Evolutionary conservation across 1,140 invertebrate species (phyloP).

Genomic region (Stegodyphus dumicola): DNA sequence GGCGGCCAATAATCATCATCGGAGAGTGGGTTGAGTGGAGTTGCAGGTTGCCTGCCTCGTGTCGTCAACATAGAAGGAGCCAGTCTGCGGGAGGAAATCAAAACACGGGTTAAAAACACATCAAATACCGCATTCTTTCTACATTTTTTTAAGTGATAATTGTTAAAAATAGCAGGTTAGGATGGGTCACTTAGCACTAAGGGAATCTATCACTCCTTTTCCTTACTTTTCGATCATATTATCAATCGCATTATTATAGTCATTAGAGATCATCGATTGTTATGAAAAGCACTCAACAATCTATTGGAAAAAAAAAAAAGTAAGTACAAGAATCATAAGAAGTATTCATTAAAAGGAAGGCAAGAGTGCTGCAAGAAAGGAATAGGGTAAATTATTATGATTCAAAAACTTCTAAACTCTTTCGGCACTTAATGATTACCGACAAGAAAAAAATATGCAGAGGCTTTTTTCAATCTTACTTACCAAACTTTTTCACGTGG

Average conservation of each 20-base stretch:
- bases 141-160: not conserved
- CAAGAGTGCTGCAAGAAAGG: too few species aligned
- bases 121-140: not conserved
- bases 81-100: conserved; percentile 42
- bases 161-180: conserved; percentile 1
- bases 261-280: too few species aligned
- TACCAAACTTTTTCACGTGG: too few species aligned
- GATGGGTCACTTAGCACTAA: not conserved
- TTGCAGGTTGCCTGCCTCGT: conserved; percentile 27
- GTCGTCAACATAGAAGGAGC: conserved; percentile 30
- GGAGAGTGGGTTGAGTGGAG: conserved; percentile 55
- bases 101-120: conserved; percentile 31
- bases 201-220: not conserved
- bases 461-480: too few species aligned
- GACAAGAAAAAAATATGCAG: too few species aligned
- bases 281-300: too few species aligned
- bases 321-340: too few species aligned
- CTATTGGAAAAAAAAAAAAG: too few species aligned
- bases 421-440: too few species aligned
- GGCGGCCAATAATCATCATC: conserved; percentile 47
- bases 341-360: too few species aligned
- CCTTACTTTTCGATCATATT: not conserved
- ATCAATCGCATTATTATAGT: not conserved
- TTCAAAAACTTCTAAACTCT: too few species aligned
- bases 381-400: too few species aligned